phyloP scores from a whole-genome alignment of 1,140 invertebrate genomes.

The Drosophila bipectinata region DNA sequence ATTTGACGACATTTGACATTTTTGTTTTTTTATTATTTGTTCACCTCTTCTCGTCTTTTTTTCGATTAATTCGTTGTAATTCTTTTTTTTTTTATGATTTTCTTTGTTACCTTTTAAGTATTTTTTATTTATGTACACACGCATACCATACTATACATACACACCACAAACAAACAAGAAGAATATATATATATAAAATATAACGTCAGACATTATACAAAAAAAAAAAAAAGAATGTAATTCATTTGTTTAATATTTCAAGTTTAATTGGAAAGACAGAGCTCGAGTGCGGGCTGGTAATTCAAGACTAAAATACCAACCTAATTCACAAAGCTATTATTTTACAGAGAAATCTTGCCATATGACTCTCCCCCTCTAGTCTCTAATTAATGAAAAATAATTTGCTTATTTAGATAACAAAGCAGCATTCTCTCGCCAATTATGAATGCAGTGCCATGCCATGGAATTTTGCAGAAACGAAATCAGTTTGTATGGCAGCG shows the following conservation, averaged over 20 bases:
- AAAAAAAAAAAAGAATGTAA: background rate
- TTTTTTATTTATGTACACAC: conserved; percentile 52
- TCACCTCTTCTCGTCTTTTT: conserved; percentile 2
- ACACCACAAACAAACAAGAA: conserved; percentile 37
- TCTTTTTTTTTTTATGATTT: conserved; percentile 7
- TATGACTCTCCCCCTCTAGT: background rate
- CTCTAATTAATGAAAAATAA: background rate
- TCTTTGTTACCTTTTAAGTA: conserved; percentile 40
- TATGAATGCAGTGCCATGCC: background rate
- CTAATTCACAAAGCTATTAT: no score
- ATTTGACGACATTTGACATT: conserved; percentile 7
- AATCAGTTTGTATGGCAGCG: background rate
- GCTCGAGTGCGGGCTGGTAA: no score
- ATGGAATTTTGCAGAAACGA: background rate
- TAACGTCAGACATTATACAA: background rate
- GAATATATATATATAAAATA: conserved; percentile 20
- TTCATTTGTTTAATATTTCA: background rate
- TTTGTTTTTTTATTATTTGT: no score
- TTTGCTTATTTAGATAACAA: background rate
- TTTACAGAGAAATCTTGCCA: no score
- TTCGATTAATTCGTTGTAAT: conserved; percentile 2
- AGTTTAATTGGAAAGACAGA: background rate
- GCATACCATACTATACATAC: conserved; percentile 22
- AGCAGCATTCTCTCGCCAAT: background rate
- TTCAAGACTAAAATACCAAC: no score